These are phyloP conservation scores for Sakesphorus luctuosus DNA, from an alignment of 2,113 vertebrate genomes.

Conservation along the genomic window DNA sequence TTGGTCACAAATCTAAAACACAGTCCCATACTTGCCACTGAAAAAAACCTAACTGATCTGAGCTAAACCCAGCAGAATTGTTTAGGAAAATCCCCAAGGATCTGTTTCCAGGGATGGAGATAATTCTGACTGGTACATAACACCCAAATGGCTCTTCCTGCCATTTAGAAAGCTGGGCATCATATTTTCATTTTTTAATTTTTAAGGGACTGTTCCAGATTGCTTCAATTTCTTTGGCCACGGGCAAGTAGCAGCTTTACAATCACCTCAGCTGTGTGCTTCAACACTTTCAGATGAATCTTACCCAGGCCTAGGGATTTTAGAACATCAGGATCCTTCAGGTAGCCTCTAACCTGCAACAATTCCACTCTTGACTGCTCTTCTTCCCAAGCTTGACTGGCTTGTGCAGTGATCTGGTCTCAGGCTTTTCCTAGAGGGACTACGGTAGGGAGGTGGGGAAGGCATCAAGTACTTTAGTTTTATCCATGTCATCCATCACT, in stretches of 20 bases:
- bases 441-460: not conserved
- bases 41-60: rapidly evolving
- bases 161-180: not conserved
- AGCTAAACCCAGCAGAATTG: not conserved
- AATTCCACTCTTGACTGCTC: not conserved
- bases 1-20: not conserved
- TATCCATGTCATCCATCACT: not conserved
- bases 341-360: not conserved
- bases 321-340: not conserved
- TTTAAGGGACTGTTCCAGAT: not conserved
- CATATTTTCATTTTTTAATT: not conserved
- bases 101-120: not conserved
- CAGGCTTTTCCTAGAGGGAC: not conserved
- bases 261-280: not conserved
- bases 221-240: not conserved
- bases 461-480: not conserved
- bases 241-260: not conserved
- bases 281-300: not conserved
- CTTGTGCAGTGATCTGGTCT: not conserved
- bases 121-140: not conserved
- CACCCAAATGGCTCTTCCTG: not conserved
- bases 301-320: not conserved
- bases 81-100: not conserved
- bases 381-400: not conserved
- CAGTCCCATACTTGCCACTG: not conserved